phyloP scores from a whole-genome alignment of 2,888 invertebrate species.

The Archaeoteleia sp. region DNA sequence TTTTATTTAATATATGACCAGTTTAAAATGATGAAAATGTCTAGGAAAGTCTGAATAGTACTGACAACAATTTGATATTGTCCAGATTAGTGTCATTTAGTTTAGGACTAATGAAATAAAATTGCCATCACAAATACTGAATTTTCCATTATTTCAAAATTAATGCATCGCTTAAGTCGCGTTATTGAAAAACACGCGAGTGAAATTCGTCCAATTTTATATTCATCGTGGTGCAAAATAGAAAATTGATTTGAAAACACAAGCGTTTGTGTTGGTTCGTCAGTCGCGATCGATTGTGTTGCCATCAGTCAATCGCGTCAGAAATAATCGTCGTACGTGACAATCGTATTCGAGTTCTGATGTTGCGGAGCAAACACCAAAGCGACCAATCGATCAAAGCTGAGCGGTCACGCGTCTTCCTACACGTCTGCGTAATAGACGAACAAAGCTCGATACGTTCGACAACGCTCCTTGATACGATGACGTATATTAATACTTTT shows the following conservation, averaged over 20 bases:
- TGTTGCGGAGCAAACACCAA: constrained; percentile 71
- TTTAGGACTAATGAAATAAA: no score
- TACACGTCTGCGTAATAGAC: constrained; percentile 43
- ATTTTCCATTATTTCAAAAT: no score
- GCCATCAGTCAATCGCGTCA: constrained; percentile 73
- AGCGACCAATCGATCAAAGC: constrained; percentile 69
- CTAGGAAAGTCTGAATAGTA: no score
- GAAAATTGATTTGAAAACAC: constrained; percentile 28
- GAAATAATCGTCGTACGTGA: constrained; percentile 74
- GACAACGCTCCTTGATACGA: constrained; percentile 35
- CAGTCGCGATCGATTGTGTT: constrained; percentile 65
- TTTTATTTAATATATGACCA: no score
- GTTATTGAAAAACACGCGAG: no score
- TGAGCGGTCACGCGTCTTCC: constrained; percentile 65
- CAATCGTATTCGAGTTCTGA: constrained; percentile 59
- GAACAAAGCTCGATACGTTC: constrained; percentile 31
- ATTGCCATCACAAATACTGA: no score
- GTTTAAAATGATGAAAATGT: no score
- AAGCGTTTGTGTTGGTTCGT: constrained; percentile 48
- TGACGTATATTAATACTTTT: constrained; percentile 31
- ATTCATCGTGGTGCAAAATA: no score
- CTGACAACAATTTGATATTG: no score
- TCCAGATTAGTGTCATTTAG: no score
- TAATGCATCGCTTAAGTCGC: no score
- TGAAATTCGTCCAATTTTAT: no score